A percentile compares a stretch with the other conserved stretches of the same genome.
Evolutionary conservation across 2,113 vertebrate genomes (phyloP).

Genomic region (Trichomycterus rosablanca): DNA sequence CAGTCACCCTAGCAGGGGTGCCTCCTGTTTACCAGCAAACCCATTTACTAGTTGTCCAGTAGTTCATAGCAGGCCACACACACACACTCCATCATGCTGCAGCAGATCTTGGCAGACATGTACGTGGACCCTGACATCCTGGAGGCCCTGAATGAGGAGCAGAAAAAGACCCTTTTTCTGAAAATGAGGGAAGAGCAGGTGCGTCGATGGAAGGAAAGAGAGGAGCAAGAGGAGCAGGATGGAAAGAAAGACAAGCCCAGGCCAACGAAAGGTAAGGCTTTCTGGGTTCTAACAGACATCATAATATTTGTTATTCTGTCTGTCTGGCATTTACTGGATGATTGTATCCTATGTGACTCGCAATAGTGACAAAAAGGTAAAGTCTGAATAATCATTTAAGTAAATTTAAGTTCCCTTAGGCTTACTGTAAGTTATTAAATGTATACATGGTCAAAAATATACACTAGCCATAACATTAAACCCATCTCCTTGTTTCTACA

Average conservation of each 20-base stretch:
- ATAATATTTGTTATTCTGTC: background rate
- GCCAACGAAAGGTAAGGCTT: slow-evolving; percentile 60
- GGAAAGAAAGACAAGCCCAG: slow-evolving; percentile 16
- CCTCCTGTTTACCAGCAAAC: too few relatives aligned
- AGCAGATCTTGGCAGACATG: slow-evolving; percentile 73
- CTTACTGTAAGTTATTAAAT: too few relatives aligned
- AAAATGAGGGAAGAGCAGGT: slow-evolving; percentile 78
- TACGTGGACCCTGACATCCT: slow-evolving; percentile 73
- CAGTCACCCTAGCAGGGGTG: too few relatives aligned
- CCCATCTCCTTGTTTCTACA: too few relatives aligned
- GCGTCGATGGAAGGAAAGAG: slow-evolving; percentile 66
- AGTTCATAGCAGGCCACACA: too few relatives aligned
- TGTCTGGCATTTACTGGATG: background rate
- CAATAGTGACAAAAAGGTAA: too few relatives aligned
- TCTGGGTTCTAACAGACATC: slow-evolving; percentile 11
- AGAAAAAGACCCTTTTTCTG: slow-evolving; percentile 70
- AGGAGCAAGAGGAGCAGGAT: slow-evolving; percentile 58
- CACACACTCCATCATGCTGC: slow-evolving; percentile 60
- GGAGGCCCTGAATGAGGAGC: slow-evolving; percentile 71
- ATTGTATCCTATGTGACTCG: too few relatives aligned
- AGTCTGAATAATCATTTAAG: too few relatives aligned
- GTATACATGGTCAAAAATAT: too few relatives aligned
- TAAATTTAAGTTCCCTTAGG: too few relatives aligned
- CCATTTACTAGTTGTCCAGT: too few relatives aligned
- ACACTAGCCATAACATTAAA: too few relatives aligned